phyloP scores from a whole-genome alignment of 2,113 vertebrate genomes.

The Lonchura striata region DNA sequence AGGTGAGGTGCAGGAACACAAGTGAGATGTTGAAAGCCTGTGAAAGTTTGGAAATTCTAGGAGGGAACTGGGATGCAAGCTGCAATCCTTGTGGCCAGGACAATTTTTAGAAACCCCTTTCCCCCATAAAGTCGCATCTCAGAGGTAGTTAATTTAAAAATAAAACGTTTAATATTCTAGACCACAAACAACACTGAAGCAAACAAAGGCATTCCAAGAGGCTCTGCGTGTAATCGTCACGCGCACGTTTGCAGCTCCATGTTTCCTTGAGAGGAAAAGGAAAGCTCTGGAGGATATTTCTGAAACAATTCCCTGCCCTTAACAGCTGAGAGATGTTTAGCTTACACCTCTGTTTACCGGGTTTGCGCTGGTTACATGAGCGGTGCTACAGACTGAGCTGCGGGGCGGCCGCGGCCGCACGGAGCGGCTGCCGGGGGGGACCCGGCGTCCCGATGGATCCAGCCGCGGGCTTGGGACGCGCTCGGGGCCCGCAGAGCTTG shows the following conservation, averaged over 20 bases:
- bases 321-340: background rate
- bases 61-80: background rate
- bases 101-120: background rate
- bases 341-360: background rate
- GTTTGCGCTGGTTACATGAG: background rate
- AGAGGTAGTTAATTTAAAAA: background rate
- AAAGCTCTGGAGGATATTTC: background rate
- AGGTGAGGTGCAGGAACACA: background rate
- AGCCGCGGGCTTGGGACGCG: too few species aligned
- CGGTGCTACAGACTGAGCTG: background rate
- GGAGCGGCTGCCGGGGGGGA: too few species aligned
- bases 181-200: background rate
- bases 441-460: background rate
- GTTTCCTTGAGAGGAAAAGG: background rate
- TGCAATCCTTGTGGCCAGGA: background rate
- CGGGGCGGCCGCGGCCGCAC: accelerated
- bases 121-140: background rate
- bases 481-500: background rate
- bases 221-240: background rate
- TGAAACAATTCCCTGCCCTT: background rate
- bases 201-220: background rate
- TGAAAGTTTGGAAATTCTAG: background rate
- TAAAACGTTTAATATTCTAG: conserved; percentile 13
- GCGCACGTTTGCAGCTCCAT: background rate
- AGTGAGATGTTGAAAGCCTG: background rate